Evolutionary conservation across 2,113 vertebrate species (phyloP).

Genomic region (Trachemys scripta): DNA sequence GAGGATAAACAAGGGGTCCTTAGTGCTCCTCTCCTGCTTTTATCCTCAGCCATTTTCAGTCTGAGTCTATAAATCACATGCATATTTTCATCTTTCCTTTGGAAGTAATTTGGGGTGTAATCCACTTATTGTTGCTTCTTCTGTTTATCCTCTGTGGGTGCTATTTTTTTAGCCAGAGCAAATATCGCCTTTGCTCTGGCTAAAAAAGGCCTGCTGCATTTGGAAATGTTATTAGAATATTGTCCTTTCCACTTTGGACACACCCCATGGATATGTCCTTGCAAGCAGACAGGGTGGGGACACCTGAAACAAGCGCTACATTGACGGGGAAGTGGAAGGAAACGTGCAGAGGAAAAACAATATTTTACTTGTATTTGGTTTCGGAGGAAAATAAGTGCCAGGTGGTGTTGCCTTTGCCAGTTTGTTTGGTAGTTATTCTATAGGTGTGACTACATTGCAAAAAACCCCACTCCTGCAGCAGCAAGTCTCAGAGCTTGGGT

Average conservation of each 20-base stretch:
- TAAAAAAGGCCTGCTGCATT: neutral
- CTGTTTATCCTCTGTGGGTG: neutral
- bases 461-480: neutral
- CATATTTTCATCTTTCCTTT: neutral
- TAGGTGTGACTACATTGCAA: neutral
- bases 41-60: neutral
- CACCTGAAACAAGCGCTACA: neutral
- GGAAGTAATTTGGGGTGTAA: neutral
- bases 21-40: neutral
- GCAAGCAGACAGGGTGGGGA: neutral
- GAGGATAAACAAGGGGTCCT: neutral
- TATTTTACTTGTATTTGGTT: neutral
- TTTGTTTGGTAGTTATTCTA: neutral
- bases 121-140: neutral
- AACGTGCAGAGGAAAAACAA: neutral
- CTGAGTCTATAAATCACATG: neutral
- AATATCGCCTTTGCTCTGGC: neutral
- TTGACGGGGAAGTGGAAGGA: neutral
- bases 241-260: neutral
- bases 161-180: neutral
- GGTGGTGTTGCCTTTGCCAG: neutral
- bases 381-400: neutral
- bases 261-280: neutral
- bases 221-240: neutral
- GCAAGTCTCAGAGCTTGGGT: neutral